Base-by-base conservation (phyloP, 2,888 invertebrate genomes). In the Ypsolopha sequella region DNA sequence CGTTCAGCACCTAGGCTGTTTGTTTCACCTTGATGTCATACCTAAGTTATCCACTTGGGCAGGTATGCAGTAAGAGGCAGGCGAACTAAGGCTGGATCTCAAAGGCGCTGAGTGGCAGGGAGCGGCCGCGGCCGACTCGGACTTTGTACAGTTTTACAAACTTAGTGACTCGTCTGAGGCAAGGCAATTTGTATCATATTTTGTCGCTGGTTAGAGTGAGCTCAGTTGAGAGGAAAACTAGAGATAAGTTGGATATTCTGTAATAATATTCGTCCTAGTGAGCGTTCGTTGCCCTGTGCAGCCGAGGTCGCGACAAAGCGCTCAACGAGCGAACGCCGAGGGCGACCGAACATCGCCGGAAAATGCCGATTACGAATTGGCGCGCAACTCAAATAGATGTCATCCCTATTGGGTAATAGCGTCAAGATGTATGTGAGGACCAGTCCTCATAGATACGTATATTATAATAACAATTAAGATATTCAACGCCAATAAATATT, bases 251-350 rank as follows among this genome's bases (percentile, higher is more conserved):
- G 43, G 34, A 11, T 51, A 35, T 47, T 50, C 43, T 43, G 43
- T 50, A 50, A 43, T 82, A 81, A 78, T 80, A 77, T 80, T 82
- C 81, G 85, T 80, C 84, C 85, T 84, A 85, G 81, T 85, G 76
- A 80, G 79, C 82, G 85, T 76, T 76, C 82, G 80, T 86, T 85
- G 84, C 80, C 84, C 86, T 61, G 73, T 60, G 62, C 55, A 65
- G 70, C 64, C 82, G 85, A 84, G 84, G 84, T 77, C 85, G 80
- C 68, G 56, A 59, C 60, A 55, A 51, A 59, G 59, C 62, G 60
- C 62, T 59, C 56, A 53, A 61, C 61, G 63, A 60, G 38, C 48
- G 24, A 8, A 24, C 36, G 41, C 61, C 72, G 70, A 70, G 54
- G 53, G 49, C 54, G 56, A 58, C 66, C 80, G 80, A 81, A 60